phyloP scores from a whole-genome alignment of 1,140 invertebrate species.

The Limonius californicus region DNA sequence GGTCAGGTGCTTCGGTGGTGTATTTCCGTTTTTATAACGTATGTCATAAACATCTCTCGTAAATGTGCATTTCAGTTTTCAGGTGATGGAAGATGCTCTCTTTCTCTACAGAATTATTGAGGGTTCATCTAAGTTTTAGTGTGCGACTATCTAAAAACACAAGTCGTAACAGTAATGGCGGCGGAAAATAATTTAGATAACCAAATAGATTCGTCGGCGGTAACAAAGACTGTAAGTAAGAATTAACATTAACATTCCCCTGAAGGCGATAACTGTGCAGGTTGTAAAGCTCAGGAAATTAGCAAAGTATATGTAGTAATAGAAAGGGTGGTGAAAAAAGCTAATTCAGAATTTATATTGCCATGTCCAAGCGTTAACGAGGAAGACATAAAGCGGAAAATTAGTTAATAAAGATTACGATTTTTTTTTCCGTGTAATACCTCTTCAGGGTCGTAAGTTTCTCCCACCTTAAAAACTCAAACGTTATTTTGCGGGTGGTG shows the following conservation, averaged over 20 bases:
- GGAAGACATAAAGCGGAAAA: conserved; percentile 4
- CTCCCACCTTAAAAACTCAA: no score
- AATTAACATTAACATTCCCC: neutral
- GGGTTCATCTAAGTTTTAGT: neutral
- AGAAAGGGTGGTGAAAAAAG: neutral
- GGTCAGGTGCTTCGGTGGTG: conserved; percentile 32
- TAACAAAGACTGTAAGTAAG: neutral
- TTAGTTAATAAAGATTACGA: conserved; percentile 8
- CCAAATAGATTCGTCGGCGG: neutral
- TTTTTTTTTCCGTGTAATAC: neutral
- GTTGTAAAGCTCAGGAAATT: neutral
- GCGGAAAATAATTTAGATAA: neutral
- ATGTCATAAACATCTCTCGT: conserved; percentile 17
- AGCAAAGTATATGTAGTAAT: conserved; percentile 2
- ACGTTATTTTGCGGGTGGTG: no score
- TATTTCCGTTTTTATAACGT: conserved; percentile 21
- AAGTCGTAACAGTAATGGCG: neutral
- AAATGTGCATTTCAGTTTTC: conserved; percentile 10
- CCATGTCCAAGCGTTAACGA: neutral
- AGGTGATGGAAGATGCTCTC: neutral
- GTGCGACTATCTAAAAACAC: neutral
- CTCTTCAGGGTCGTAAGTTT: no score
- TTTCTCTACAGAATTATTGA: no score
- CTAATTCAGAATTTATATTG: conserved; percentile 8
- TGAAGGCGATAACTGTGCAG: conserved; percentile 5